A percentile compares a stretch with the other conserved stretches of the same genome.
Evolutionary conservation across 2,113 vertebrate genomes (phyloP).

Genomic region (Lepisosteus osseus): DNA sequence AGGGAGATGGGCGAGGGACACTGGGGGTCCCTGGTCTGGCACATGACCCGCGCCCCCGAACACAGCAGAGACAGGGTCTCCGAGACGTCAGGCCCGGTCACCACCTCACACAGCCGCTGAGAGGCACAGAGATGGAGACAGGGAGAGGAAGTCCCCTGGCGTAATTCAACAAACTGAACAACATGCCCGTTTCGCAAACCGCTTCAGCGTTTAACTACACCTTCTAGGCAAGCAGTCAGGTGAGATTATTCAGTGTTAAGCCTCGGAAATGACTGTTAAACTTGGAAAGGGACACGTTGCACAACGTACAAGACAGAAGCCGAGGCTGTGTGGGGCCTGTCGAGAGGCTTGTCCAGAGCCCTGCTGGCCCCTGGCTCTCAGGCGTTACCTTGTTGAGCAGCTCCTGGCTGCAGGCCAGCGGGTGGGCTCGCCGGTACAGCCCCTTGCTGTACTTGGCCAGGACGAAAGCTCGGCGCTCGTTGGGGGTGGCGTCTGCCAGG

Average conservation of each 20-base stretch:
- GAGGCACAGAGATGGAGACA: background rate
- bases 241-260: too few species aligned
- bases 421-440: constrained; percentile 58
- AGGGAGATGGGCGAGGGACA: constrained; percentile 49
- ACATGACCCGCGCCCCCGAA: constrained; percentile 61
- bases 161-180: too few species aligned
- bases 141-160: background rate
- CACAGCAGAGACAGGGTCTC: constrained; percentile 66
- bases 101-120: constrained; percentile 63
- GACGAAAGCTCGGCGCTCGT: constrained; percentile 57
- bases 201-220: too few species aligned
- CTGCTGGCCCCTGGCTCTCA: too few species aligned
- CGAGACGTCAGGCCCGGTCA: constrained; percentile 44
- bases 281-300: too few species aligned
- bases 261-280: too few species aligned
- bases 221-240: too few species aligned
- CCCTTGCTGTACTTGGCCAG: constrained; percentile 60
- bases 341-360: too few species aligned
- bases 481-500: constrained; percentile 35
- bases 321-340: too few species aligned
- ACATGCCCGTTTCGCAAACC: too few species aligned
- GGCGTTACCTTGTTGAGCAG: constrained; percentile 61
- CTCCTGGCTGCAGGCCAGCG: constrained; percentile 42
- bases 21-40: constrained; percentile 36
- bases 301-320: too few species aligned